These are phyloP conservation scores for Drosophila engyochracea DNA, from an alignment of 2,888 invertebrate species.

Conservation along the genomic window DNA sequence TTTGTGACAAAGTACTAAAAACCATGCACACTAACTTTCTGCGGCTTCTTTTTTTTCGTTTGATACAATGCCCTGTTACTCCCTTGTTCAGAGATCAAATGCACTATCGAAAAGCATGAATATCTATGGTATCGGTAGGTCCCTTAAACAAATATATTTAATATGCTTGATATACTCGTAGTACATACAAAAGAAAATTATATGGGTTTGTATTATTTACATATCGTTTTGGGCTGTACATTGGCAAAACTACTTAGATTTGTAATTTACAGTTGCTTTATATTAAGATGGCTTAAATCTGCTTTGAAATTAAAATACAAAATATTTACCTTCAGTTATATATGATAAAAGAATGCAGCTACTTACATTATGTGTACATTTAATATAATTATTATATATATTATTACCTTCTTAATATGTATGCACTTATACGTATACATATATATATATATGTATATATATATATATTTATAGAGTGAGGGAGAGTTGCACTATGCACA, in stretches of 20 bases:
- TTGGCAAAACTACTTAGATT: constrained; percentile 44
- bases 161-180: constrained; percentile 41
- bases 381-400: constrained; percentile 12
- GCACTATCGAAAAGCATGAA: background rate
- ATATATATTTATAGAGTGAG: background rate
- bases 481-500: constrained; percentile 37
- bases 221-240: constrained; percentile 55
- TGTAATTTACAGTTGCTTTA: constrained; percentile 21
- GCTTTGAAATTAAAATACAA: constrained; percentile 17
- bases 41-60: constrained; percentile 2
- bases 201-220: constrained; percentile 53
- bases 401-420: background rate
- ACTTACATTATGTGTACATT: constrained; percentile 44
- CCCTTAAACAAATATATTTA: constrained; percentile 3
- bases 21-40: constrained; percentile 5
- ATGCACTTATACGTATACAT: background rate
- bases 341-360: constrained; percentile 39
- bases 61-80: background rate
- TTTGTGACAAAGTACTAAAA: constrained; percentile 46
- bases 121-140: background rate
- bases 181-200: constrained; percentile 63
- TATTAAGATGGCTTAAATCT: constrained; percentile 26
- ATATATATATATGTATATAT: constrained; percentile 19
- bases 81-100: background rate
- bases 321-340: constrained; percentile 29